Base-by-base conservation (phyloP, 1,140 invertebrate species). In the Drosophila orosa region DNA sequence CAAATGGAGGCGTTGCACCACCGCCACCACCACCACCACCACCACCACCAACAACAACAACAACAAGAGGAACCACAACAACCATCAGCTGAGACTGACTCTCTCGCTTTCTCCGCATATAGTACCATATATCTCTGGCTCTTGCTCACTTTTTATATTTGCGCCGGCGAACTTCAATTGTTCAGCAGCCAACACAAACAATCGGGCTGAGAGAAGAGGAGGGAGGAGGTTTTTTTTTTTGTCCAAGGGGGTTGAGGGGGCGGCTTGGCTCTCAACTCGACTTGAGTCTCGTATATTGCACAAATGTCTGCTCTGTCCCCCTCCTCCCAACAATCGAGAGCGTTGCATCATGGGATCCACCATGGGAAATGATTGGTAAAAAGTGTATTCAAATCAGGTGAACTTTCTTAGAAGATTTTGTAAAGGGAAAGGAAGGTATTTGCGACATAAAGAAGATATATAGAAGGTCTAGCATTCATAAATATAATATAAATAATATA, bases 1-100 rank as follows among this genome's bases (percentile, higher is more conserved):
- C 58, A 75, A 87, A 75, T 79, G 71, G 83, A 86, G 82, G 82
- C 82, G 83, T 82, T 86, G 82, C 82, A 86, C 31, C 78, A 72
- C 48, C 73, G 55, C 29, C 66, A 56, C 27, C 57, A 17, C 29
- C 13, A 10, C 27, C 42, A 24, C 27, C 39, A 12, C 31, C 61
- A 22, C 12, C 59, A 80, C 17, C 76, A 80, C 24, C 44, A 80
- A 33, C 72, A 78, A 39, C 55, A 75, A 40, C 58, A 39, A 25
- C 27, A 37, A 12, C 47, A 40, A 29, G 10, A 31, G 48, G 48
- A 31, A 50, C 48, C 48, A 33, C 48, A 73, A 45, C 73, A 77
- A 60, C 62, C 71, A 55, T 69, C 67, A 71, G 65, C 65, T 69
- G 66, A 71, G 60, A 19, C 50, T 47, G 15, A 8, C 24, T 47